phyloP scores from a whole-genome alignment of 2,888 invertebrate species.

The Lissonota sp. region DNA sequence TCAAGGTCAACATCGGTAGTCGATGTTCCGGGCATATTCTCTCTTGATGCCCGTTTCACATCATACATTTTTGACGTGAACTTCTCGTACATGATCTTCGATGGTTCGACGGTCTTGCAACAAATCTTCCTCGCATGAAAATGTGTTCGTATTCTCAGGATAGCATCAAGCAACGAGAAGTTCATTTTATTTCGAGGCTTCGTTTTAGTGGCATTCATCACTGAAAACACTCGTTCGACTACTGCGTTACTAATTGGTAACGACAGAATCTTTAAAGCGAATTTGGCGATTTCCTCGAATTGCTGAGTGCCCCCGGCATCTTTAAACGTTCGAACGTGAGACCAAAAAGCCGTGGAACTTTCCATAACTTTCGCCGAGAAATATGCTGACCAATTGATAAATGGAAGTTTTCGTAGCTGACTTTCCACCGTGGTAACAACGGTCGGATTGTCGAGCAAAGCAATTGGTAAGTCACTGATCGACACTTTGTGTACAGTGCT shows the following conservation, averaged over 20 bases:
- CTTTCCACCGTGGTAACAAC: conserved; percentile 1
- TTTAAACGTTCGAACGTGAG: conserved; percentile 35
- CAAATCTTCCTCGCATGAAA: too few relatives aligned
- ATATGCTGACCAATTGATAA: conserved; percentile 44
- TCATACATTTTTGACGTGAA: too few relatives aligned
- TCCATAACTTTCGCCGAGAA: conserved; percentile 24
- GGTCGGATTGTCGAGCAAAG: neutral
- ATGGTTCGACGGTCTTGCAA: too few relatives aligned
- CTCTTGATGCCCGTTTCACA: too few relatives aligned
- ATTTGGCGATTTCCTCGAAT: conserved; percentile 61
- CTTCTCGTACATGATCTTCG: too few relatives aligned
- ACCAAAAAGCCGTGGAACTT: conserved; percentile 52
- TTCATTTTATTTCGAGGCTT: too few relatives aligned
- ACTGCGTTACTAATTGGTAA: conserved; percentile 69
- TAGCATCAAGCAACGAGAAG: too few relatives aligned
- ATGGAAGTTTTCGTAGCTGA: conserved; percentile 47
- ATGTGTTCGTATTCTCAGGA: too few relatives aligned
- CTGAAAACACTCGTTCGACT: conserved; percentile 66
- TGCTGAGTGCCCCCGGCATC: conserved; percentile 51
- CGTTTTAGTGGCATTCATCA: conserved; percentile 60
- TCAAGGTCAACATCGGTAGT: too few relatives aligned
- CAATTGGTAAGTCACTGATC: neutral
- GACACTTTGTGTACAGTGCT: neutral
- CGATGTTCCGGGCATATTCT: too few relatives aligned
- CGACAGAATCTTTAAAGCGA: conserved; percentile 61